A percentile compares a stretch with the other conserved stretches of the same genome.
Conservation (phyloP, 2,113 vertebrate genomes). For the Typhlomys cinereus region DNA sequence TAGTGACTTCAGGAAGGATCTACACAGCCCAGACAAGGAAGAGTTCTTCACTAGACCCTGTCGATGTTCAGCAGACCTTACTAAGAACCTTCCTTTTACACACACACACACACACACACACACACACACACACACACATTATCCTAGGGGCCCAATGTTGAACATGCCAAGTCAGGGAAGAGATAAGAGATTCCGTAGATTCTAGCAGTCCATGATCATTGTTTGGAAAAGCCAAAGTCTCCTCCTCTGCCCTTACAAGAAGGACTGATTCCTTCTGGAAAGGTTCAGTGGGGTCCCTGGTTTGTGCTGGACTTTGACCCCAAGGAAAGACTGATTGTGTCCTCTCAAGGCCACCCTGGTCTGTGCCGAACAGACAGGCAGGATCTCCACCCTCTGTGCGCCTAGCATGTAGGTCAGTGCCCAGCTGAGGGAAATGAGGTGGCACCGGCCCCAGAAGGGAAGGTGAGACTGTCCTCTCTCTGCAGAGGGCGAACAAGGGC, state of each 20-base stretch:
- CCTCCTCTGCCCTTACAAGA: neutral
- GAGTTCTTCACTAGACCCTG: neutral
- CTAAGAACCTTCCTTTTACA: too few species aligned
- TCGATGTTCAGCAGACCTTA: neutral
- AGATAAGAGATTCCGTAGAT: rapidly evolving
- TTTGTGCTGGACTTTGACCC: neutral
- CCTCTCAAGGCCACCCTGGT: neutral
- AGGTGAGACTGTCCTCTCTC: neutral
- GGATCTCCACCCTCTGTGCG: rapidly evolving
- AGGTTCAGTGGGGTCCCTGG: neutral
- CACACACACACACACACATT: neutral
- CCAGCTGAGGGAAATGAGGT: rapidly evolving
- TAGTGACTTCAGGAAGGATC: neutral
- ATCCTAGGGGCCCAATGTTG: neutral
- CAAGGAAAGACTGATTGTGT: neutral
- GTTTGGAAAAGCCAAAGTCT: neutral
- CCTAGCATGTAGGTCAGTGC: rapidly evolving
- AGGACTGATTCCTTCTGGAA: neutral
- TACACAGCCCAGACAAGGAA: neutral
- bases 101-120: too few species aligned
- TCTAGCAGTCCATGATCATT: neutral
- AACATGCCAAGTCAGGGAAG: neutral
- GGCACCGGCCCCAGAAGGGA: rapidly evolving
- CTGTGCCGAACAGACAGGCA: neutral
- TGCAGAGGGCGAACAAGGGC: slow-evolving; percentile 94